Percentiles rank a stretch among this genome's conserved stretches.
phyloP scores from a whole-genome alignment of 2,113 vertebrate genomes.

The Ascaphus truei region DNA sequence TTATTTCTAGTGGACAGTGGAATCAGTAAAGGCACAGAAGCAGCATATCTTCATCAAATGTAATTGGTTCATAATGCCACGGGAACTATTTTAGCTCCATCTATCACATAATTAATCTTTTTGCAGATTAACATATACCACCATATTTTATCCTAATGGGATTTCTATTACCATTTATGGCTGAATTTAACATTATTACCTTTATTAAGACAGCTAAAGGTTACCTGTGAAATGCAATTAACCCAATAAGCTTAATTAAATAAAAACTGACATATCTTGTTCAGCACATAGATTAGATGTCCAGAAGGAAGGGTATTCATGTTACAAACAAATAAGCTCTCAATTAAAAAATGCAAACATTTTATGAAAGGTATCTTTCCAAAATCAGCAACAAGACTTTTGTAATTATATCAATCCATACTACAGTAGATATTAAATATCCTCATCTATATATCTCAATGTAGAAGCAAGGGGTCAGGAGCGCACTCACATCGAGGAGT shows the following conservation, averaged over 20 bases:
- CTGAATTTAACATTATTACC: not conserved
- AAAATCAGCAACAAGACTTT: no score
- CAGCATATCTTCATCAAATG: not conserved
- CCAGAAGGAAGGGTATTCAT: no score
- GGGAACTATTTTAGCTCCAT: slow-evolving; percentile 1
- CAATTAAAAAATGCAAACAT: no score
- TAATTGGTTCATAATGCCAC: not conserved
- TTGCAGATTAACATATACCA: not conserved
- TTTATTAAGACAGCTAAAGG: slow-evolving; percentile 3
- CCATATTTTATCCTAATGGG: not conserved
- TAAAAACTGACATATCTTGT: not conserved
- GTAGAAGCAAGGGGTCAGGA: no score
- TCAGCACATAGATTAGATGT: no score
- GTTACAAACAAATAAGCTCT: no score
- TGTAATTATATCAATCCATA: no score
- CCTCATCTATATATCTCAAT: no score
- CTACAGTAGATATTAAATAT: no score
- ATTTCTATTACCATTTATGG: not conserved
- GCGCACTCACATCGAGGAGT: no score
- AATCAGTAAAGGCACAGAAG: not conserved
- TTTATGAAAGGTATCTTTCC: no score
- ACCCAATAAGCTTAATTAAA: not conserved
- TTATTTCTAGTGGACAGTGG: not conserved
- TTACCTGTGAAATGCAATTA: slow-evolving; percentile 18
- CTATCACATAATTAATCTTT: not conserved